Base-by-base conservation (phyloP, 2,113 vertebrate species). In the Pygoscelis adeliae region DNA sequence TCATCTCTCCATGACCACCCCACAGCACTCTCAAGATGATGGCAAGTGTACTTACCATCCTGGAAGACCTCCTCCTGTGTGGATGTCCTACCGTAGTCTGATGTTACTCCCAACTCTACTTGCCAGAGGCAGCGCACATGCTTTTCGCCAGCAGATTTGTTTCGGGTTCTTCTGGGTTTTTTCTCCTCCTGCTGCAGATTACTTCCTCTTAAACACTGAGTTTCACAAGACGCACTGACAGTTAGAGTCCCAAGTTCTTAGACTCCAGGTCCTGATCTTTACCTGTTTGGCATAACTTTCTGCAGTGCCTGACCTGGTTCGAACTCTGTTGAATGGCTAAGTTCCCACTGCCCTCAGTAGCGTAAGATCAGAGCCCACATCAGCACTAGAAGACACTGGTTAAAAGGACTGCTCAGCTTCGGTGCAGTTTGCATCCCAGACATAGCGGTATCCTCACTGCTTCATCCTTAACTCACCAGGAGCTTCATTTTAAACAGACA, bases 201-300 rank as follows among this genome's bases (percentile, higher is more conserved):
- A 90, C 96, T 97, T 97, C 97, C 95, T 76, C 95, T 90, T 92
- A 83, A 81, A 32, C 63, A 30, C 13, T 0, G 27, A 79, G 73
- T 85, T 82, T 86, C 91, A 88, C 59, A 65, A 20, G 1, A 2
- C 1, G 3, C 14, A 34, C 70, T 44, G 47, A 29, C 15, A 65
- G 13, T 15, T 46, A 22, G 56, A 30, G 62, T 36, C 34, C 22
- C 32, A n/a, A 15, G 3, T 53, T 78, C 76, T 73, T 46, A 20
- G 22, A 10, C 15, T 59, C 22, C 30, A 52, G 40, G 30, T 55
- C 46, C 61, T 25, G 7, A 44, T 76, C 26, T 74, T 53, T 47
- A 59, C 32, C 6, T 38, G 1, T 70, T 56, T 65, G 55, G 38
- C 30, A 5, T 18, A 67, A 77, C 23, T 53, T 65, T 10, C 11